phyloP scores from a whole-genome alignment of 2,113 vertebrate species.

The Hydrolagus affinis region DNA sequence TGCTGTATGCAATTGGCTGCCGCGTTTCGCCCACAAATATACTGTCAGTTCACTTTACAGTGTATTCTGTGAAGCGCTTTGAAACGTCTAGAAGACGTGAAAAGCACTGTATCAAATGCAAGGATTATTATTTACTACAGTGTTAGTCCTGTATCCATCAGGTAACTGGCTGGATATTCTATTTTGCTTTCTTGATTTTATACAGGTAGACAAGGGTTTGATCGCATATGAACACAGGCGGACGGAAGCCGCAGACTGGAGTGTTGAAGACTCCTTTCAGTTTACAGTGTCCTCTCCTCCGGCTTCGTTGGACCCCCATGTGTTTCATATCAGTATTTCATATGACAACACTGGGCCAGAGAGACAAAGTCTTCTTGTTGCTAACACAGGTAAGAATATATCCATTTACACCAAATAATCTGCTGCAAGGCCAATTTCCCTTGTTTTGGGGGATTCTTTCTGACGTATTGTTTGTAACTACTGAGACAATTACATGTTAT shows the following conservation, averaged over 20 bases:
- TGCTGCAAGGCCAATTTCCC: no score
- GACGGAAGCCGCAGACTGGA: constrained; percentile 57
- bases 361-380: constrained; percentile 58
- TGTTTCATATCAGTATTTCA: constrained; percentile 70
- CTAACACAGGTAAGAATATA: constrained; percentile 68
- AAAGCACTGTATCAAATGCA: no score
- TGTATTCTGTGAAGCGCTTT: no score
- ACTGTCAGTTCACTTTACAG: no score
- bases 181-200: constrained; percentile 19
- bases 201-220: constrained; percentile 65
- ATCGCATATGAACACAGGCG: constrained; percentile 64
- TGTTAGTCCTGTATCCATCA: no score
- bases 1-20: no score
- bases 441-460: no score
- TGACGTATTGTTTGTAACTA: not conserved
- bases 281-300: constrained; percentile 68
- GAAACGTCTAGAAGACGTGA: no score
- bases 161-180: no score
- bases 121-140: no score
- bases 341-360: constrained; percentile 64
- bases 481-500: not conserved
- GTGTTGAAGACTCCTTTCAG: constrained; percentile 62
- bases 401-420: not conserved
- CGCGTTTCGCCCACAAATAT: no score
- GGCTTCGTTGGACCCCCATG: constrained; percentile 57